Base-by-base conservation (phyloP, 1,140 invertebrate species). In the Apis cerana region DNA sequence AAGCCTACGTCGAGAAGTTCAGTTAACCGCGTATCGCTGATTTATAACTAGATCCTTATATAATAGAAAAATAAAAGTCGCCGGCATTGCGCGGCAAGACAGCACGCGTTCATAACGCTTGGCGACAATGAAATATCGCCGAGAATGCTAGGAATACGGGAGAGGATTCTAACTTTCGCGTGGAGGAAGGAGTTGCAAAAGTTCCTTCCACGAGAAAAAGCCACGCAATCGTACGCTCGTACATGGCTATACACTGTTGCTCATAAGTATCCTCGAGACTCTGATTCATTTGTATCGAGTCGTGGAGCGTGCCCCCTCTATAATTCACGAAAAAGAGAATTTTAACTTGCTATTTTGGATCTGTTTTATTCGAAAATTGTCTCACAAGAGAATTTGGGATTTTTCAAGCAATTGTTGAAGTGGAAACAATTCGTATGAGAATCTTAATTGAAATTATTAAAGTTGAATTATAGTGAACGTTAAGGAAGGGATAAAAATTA, bases 121-220 rank as follows among this genome's bases (percentile, higher is more conserved):
- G 86, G 86, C 82, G 90, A 93, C 91, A 92, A 92, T 91, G 92
- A 93, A 88, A 88, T 90, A 93, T 85, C 88, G 87, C 86, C 85
- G 83, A 80, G 90, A 91, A 91, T 90, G 87, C 85, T 61, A 56
- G 64, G 68, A 58, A 75, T 61, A 81, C 80, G 67, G 19, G 56
- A 13, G 59, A 50, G 67, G 69, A 83, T 80, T 61, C 50, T 58
- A 68, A 67, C 56, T 72, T 75, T 83, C 75, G 62, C 79, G 62
- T 27, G 33, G 33, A 33, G 33, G 54, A 9, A 50, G 52, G 27
- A 23, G 33, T 62, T 33, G 72, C 21, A 64, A 74, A 81, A 76
- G 59, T 80, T n/a, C 33, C 2, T n/a, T 27, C 21, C 62, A 27
- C 27, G 52, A 33, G 48, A 43, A 75, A 75, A 83, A 78, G 33